Conservation (phyloP, 30 jellyfish, hydroid and myxozoan genomes). For the Aurelia sp. region DNA sequence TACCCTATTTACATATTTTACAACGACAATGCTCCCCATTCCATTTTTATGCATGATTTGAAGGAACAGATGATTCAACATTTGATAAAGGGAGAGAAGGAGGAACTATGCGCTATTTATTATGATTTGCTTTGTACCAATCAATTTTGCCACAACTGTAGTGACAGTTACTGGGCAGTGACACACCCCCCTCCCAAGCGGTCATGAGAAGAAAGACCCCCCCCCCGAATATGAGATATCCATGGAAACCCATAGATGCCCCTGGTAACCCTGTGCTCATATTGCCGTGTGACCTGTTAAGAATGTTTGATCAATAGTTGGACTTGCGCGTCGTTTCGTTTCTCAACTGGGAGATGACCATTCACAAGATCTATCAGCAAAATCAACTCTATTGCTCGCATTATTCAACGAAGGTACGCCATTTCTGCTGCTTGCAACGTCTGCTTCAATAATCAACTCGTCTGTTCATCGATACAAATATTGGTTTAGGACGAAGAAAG, state of each 20-base stretch:
- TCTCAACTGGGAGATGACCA: slow-evolving; percentile 20
- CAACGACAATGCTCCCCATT: no score
- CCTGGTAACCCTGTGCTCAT: slow-evolving; percentile 62
- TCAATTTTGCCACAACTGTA: no score
- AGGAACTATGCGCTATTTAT: no score
- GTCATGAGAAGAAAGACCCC: no score
- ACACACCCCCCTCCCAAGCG: no score
- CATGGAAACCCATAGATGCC: slow-evolving; percentile 26
- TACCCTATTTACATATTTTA: no score
- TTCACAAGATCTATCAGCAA: neutral
- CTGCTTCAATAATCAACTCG: no score
- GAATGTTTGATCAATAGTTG: slow-evolving; percentile 71
- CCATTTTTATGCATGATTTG: no score
- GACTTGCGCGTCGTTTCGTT: slow-evolving; percentile 60
- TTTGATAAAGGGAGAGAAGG: no score
- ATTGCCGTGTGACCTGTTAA: slow-evolving; percentile 74
- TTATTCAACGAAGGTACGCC: slow-evolving; percentile 1
- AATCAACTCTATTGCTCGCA: slow-evolving; percentile 6
- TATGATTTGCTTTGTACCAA: no score
- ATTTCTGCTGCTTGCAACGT: neutral
- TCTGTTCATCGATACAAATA: neutral
- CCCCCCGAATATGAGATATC: neutral
- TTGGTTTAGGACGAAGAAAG: neutral
- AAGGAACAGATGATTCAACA: no score
- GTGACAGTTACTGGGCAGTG: no score